Evolutionary conservation across 2,888 invertebrate species (phyloP), one percentile per base, ranked within the genome.

Genomic region (Camptogramma bilineatum): DNA sequence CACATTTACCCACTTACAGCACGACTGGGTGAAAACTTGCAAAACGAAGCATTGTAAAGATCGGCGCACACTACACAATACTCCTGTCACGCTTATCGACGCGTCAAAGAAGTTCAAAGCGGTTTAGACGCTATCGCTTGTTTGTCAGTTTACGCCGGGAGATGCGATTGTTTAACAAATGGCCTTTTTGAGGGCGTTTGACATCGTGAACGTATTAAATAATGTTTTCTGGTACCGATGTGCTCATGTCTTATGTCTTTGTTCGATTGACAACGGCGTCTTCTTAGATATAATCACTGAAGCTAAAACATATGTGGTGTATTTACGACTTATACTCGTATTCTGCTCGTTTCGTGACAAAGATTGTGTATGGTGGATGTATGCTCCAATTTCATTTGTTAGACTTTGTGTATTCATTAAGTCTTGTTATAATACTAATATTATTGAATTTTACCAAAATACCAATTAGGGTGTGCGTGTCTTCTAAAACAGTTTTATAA

Each of bases 91-190:
- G 89, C 90, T 91, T 93, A 92, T 92, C 91, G 90, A 90, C 80
- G 81, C 85, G 90, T 92, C 92, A 92, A 92, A 93, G 86, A 92
- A 92, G 85, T 91, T 91, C 89, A 91, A 90, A 91, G 87, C 83
- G 89, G 88, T 84, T 78, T 68, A 71, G 69, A 71, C 64, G 61
- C 84, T 88, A 87, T 88, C 86, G 77, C 74, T 90, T 89, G 91
- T 91, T 92, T 91, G 91, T 91, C 92, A 90, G 77, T 85, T 86
- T 80, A 78, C 84, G 86, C 88, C 85, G 81, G 85, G 78, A 83
- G 86, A 81, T 69, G 72, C 79, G 89, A 88, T 91, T 91, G 90
- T 90, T 78, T 85, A 81, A 90, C 86, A 90, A 92, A 91, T 91
- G 85, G 84, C 79, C 87, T 89, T 89, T 91, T 88, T 71, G 75